phyloP scores from a whole-genome alignment of 1,140 invertebrate genomes.

The Pseudoatta argentina region DNA sequence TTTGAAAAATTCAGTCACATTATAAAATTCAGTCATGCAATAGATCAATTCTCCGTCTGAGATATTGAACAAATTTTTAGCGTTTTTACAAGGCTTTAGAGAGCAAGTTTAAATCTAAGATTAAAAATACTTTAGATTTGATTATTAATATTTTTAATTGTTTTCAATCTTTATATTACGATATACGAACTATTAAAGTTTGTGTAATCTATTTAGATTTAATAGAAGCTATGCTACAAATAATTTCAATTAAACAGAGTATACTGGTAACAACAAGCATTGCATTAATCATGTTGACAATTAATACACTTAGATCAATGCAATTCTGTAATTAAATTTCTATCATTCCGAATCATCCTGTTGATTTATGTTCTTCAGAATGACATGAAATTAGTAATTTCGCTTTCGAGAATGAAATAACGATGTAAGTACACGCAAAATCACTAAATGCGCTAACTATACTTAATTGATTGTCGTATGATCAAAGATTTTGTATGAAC shows the following conservation, averaged over 20 bases:
- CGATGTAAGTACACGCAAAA: constrained; percentile 24
- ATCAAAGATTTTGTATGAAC: constrained; percentile 19
- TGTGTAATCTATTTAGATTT: not conserved
- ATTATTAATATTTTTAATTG: not conserved
- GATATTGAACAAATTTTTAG: no score
- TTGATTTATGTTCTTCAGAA: constrained; percentile 41
- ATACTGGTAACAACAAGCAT: not conserved
- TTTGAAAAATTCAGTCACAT: no score
- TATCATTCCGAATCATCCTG: constrained; percentile 17
- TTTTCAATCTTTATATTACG: not conserved
- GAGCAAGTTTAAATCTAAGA: no score
- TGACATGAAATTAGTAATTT: constrained; percentile 33
- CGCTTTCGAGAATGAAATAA: constrained; percentile 16
- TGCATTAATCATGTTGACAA: constrained; percentile 37
- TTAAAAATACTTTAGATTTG: not conserved
- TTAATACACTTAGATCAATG: constrained; percentile 30
- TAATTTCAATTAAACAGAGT: constrained; percentile 25
- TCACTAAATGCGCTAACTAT: constrained; percentile 29
- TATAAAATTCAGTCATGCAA: no score
- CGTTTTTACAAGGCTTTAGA: no score
- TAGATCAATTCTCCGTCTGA: no score
- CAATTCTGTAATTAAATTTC: constrained; percentile 50
- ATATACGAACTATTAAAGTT: not conserved
- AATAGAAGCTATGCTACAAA: constrained; percentile 18
- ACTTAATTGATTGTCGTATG: constrained; percentile 28